phyloP scores from a whole-genome alignment of 2,797 vertebrate genomes.

The Myioborus melanocephalus region DNA sequence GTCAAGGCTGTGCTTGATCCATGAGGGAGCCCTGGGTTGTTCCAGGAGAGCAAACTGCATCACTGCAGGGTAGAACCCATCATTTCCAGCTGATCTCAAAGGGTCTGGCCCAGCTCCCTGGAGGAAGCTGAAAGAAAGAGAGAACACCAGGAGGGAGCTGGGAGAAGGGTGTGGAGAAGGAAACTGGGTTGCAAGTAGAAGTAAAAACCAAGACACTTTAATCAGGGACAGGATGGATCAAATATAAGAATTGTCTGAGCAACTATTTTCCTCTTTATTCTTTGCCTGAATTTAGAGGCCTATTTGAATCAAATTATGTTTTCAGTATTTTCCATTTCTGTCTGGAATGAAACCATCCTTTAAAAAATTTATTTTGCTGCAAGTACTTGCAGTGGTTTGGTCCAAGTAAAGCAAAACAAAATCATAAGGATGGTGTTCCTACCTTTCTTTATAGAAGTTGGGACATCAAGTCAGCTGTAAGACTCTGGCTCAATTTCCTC shows the following conservation, averaged over 20 bases:
- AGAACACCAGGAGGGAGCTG: neutral
- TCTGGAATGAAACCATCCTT: neutral
- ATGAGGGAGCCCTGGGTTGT: neutral
- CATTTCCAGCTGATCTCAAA: neutral
- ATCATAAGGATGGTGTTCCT: neutral
- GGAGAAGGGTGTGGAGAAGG: neutral
- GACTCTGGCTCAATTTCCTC: neutral
- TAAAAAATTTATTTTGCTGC: neutral
- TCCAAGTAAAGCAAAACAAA: neutral
- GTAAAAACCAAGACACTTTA: neutral
- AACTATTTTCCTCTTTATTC: neutral
- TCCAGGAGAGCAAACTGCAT: neutral
- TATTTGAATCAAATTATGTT: neutral
- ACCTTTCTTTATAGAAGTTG: neutral
- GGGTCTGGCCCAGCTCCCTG: neutral
- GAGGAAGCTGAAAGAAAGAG: neutral
- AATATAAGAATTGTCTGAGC: neutral
- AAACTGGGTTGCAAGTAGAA: neutral
- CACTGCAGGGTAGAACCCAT: neutral
- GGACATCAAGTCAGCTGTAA: neutral
- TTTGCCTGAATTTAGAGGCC: neutral
- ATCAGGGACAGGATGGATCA: neutral
- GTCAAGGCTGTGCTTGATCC: neutral
- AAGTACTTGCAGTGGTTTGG: neutral
- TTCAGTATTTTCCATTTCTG: neutral